Base-by-base conservation (phyloP, 2,797 vertebrate genomes). In the Acestrorhynchus altus region DNA sequence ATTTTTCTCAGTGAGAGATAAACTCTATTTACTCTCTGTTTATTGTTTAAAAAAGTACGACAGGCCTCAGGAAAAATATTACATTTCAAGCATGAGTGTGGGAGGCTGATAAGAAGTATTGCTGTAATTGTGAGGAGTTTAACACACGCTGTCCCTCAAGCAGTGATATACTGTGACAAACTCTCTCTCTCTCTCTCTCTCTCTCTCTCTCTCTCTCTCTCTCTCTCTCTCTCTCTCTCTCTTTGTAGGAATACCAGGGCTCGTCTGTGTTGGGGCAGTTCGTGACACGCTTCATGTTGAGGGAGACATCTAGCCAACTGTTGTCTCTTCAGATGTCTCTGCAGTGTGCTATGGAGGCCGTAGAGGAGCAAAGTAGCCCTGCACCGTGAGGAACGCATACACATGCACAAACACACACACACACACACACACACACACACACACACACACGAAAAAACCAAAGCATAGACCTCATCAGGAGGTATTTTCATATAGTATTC, bases 221-320 rank as follows among this genome's bases (percentile, higher is more conserved):
- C 49, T 47, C 13, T 47, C 20, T 22, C 20, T 54, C 51, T 15
- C 13, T 47, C 24, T 13, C 51, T 54, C 42, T 71, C 56, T 47
- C 12, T 57, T 22, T 44, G 39, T 87, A 98, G 97, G 95, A 95
- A 78, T 98, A 97, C 88, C 94, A 96, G 87, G 93, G 94, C 64
- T 94, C 95, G 76, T 96, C 96, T 28, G 95, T 93, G 84, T 84
- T 97, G 92, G 95, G 96, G 84, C 96, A 98, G 89, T 98, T 98
- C 88, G 96, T 98, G 83, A 98, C 97, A 86, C 92, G 94, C 8
- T 97, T 97, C 90, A 94, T 98, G 89, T 81, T 98, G 82, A 95
- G 95, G 85, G 96, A 98, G 91, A 96, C 95, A 0, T 90, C 96
- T 84, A 95, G 91, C 87, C 96, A 98, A 91, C 92, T 98, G 76